A percentile compares a stretch with the other conserved stretches of the same genome.
These are phyloP conservation scores for Diuraphis noxia DNA, from an alignment of 1,140 invertebrate species.

Conservation along the genomic window DNA sequence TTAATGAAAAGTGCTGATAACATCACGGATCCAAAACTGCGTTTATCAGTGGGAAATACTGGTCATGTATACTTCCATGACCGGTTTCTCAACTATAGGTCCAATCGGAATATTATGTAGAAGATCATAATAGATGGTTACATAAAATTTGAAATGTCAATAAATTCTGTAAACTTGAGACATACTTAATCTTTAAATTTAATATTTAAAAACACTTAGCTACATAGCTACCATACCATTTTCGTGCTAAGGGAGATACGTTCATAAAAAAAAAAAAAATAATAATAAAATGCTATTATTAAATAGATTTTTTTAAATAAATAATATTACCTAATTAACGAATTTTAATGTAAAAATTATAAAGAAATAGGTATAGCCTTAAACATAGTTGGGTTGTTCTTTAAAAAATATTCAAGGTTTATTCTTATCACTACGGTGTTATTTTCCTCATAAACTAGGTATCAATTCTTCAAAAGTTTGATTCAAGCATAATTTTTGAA, in stretches of 20 bases:
- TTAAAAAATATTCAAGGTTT: not conserved
- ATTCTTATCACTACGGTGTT: not conserved
- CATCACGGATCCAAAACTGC: not conserved
- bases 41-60: slow-evolving; percentile 8
- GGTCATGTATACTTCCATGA: not conserved
- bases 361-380: not conserved
- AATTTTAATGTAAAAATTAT: not conserved
- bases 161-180: not conserved
- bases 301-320: not conserved
- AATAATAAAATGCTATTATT: not conserved
- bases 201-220: not conserved
- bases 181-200: not conserved
- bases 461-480: not conserved
- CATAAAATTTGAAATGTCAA: not conserved
- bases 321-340: not conserved
- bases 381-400: not conserved
- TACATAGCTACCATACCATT: not conserved
- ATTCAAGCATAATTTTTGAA: slow-evolving; percentile 27
- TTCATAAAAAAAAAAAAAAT: not conserved
- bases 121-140: not conserved
- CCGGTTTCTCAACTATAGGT: not conserved
- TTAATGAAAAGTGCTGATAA: slow-evolving; percentile 19
- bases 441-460: not conserved
- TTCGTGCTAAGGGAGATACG: not conserved
- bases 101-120: not conserved